Conservation (phyloP, 2,888 invertebrate species). For the Nephrotoma guestfalica region DNA sequence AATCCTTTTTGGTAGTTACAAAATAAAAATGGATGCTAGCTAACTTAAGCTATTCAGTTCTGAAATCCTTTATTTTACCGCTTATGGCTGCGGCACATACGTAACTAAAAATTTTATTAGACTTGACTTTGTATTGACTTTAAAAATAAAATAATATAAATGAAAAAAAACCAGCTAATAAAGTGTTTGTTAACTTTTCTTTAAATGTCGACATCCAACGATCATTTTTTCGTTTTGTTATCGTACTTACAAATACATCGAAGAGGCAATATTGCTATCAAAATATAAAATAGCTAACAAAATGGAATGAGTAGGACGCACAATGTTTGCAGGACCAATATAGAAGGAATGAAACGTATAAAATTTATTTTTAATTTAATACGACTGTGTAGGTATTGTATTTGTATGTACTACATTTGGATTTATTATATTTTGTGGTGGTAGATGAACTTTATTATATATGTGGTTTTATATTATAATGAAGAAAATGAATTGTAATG, state of each 20-base stretch:
- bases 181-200: background rate
- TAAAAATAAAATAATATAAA: background rate
- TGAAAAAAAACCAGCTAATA: background rate
- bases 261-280: background rate
- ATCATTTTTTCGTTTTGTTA: background rate
- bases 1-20: background rate
- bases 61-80: background rate
- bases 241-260: background rate
- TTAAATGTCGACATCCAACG: background rate
- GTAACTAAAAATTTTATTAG: background rate
- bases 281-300: background rate
- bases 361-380: background rate
- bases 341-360: background rate
- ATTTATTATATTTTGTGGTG: background rate
- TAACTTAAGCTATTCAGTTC: background rate
- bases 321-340: background rate
- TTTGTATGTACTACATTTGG: background rate
- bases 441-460: background rate
- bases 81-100: background rate
- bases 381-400: background rate
- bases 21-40: background rate
- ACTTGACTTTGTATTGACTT: constrained; percentile 1
- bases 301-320: background rate
- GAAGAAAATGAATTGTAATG: background rate
- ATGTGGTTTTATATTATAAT: background rate